Base-by-base conservation (phyloP, 2,113 vertebrate genomes). In the Ochotona princeps region DNA sequence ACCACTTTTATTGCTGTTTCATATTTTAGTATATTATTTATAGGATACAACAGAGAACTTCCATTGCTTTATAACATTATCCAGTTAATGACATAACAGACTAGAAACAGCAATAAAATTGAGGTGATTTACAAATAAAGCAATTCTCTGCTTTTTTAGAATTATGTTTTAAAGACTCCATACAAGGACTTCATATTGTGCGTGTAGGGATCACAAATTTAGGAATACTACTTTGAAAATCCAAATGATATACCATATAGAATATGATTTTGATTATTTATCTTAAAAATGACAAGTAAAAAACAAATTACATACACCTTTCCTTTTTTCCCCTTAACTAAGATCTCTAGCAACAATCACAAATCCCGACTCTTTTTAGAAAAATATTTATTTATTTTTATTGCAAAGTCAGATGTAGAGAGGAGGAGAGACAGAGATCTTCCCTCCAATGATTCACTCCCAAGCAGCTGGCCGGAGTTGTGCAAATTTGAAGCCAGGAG, bases 1-100 rank as follows among this genome's bases (percentile, higher is more conserved):
- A 97, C 96, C 38, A 93, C 95, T 97, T 97, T 97, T 97, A 96
- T 96, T 97, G 93, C 75, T 32, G 93, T 96, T 97, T 98, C 88
- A 97, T 70, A 96, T 61, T 96, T 97, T 96, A 92, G 38, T 57
- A 78, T 92, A 92, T 96, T 96, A 97, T 97, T 97, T 97, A 96
- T 95, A 96, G 86, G 70, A 86, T 80, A 93, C 12, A 70, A 25
- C 94, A 97, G 97, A 96, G 44, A 97, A 96, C 93, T 96, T 97
- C 66, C 89, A 96, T 6, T 89, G 75, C 81, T 94, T 97, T 96
- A 97, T 95, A 96, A 92, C 51, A 97, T 96, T 98, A 97, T 96
- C 97, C 97, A 85, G 61, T 94, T 96, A 97, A 96, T 35, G 96
- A 87, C 97, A 80, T 90, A 92, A 70, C 87, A 96, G 96, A 96